These are phyloP conservation scores for Drosophila fungiperda DNA, from an alignment of 2,888 invertebrate species.

Conservation along the genomic window DNA sequence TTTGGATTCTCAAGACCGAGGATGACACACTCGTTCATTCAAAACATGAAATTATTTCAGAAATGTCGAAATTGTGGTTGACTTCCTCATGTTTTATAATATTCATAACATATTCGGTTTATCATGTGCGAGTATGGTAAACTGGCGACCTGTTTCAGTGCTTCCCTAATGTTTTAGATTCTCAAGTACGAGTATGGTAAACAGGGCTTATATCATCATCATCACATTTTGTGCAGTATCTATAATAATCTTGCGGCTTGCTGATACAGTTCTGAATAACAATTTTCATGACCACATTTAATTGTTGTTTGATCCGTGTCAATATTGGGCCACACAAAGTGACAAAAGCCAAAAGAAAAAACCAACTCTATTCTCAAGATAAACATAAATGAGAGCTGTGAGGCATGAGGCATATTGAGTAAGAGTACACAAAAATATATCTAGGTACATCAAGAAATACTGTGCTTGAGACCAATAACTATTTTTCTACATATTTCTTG, in stretches of 20 bases:
- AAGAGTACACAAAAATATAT: neutral
- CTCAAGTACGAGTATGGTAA: conserved; percentile 10
- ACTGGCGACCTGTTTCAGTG: neutral
- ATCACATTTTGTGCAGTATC: conserved; percentile 13
- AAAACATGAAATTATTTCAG: neutral
- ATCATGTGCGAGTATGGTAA: neutral
- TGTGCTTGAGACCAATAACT: conserved; percentile 41
- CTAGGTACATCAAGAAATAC: conserved; percentile 28
- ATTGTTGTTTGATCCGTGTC: conserved; percentile 69
- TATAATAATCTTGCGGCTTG: conserved; percentile 14
- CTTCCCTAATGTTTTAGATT: neutral
- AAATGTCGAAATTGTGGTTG: neutral
- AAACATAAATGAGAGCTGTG: conserved; percentile 30
- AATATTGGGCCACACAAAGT: conserved; percentile 62
- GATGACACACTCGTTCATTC: neutral
- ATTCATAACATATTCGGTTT: neutral
- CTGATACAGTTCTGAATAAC: conserved; percentile 64
- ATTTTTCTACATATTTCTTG: conserved; percentile 39
- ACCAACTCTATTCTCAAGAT: conserved; percentile 46
- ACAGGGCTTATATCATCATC: conserved; percentile 3
- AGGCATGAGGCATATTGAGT: conserved; percentile 3
- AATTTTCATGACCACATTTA: conserved; percentile 60
- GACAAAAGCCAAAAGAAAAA: conserved; percentile 19
- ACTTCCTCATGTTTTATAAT: neutral
- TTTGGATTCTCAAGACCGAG: conserved; percentile 1